Base-by-base conservation (phyloP, 2,113 vertebrate genomes). In the Rhipidura dahli region DNA sequence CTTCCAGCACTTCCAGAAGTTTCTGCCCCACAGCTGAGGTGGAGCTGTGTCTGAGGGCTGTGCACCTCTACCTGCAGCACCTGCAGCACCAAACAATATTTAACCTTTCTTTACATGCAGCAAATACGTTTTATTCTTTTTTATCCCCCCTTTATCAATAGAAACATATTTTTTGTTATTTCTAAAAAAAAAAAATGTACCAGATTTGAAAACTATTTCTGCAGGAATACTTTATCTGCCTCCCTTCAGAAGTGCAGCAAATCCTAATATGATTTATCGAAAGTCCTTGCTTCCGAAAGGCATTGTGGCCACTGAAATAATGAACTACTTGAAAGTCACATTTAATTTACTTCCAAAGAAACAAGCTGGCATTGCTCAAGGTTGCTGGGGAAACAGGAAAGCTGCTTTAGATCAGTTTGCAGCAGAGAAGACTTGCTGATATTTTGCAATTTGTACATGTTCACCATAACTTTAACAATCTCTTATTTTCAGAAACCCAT, bases 341-440 rank as follows among this genome's bases (percentile, higher is more conserved):
- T 98, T 98, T 98, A 97, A 98, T 98, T 98, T 98, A 97, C 97
- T 98, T 87, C 49, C 94, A 97, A 96, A 97, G 97, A 98, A 98
- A 97, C 96, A 98, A 98, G 97, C 96, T 94, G 97, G 97, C 96
- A 94, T 97, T 85, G 71, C 94, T 93, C 73, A 51, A 96, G 97
- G 98, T 98, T 98, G 98, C 98, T 98, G 98, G 97, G 97, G 98
- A 98, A 98, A 98, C 98, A 96, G 97, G 92, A 97, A 97, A 98
- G 96, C 97, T 97, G 96, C 95, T 97, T 98, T 97, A 97, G 96
- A 95, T 97, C 96, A 93, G 76, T 97, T 95, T 96, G 96, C 59
- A 93, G 96, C 81, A 89, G 75, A 91, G 95, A 95, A 95, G 86
- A 95, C 70, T 87, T 96, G 97, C 95, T 96, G 95, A 97, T 97